Evolutionary conservation across 2,888 invertebrate genomes (phyloP).

Genomic region (Pterobdella sp.): DNA sequence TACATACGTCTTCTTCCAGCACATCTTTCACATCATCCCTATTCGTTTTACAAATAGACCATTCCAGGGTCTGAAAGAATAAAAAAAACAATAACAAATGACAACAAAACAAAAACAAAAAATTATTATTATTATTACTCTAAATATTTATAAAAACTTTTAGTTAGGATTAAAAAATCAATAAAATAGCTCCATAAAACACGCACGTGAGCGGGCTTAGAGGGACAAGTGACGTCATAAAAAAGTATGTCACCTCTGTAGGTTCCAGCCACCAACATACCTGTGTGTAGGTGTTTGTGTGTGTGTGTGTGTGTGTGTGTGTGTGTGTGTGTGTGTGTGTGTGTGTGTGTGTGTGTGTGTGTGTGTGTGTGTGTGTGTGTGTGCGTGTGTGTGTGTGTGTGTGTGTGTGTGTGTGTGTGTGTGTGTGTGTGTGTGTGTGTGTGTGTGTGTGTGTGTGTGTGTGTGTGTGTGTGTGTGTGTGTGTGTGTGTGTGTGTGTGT

Average conservation of each 20-base stretch:
- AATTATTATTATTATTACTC: neutral
- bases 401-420: conserved; percentile 17
- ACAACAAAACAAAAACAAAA: neutral
- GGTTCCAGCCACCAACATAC: neutral
- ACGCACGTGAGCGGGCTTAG: no score
- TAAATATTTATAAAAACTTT: neutral
- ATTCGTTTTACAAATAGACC: conserved; percentile 21
- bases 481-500: conserved; percentile 21
- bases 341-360: conserved; percentile 23
- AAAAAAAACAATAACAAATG: neutral
- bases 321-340: conserved; percentile 23
- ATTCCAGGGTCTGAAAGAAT: conserved; percentile 3
- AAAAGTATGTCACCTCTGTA: neutral
- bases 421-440: conserved; percentile 15
- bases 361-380: conserved; percentile 18
- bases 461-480: conserved; percentile 17
- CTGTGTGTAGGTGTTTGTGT: conserved; percentile 3
- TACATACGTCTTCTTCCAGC: conserved; percentile 17
- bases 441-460: conserved; percentile 12
- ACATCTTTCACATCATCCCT: neutral
- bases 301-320: conserved; percentile 20
- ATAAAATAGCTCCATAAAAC: no score
- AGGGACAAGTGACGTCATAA: neutral
- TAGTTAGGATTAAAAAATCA: neutral
- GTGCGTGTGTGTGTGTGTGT: conserved; percentile 15